phyloP scores from a whole-genome alignment of 2,113 vertebrate species.

The Rhodinocichla rosea region DNA sequence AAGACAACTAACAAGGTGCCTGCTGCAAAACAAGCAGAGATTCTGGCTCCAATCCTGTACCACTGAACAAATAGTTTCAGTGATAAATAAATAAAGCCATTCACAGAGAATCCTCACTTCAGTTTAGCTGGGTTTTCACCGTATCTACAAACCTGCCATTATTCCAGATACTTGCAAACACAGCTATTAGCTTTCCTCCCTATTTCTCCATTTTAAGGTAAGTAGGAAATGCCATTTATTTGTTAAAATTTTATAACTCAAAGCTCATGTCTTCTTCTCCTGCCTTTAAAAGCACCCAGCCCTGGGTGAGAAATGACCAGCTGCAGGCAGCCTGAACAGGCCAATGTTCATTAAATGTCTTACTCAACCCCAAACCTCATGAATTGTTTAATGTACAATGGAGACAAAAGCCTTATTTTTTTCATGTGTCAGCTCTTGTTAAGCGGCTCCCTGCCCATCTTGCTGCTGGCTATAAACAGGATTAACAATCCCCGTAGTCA shows the following conservation, averaged over 20 bases:
- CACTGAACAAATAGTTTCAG: not conserved
- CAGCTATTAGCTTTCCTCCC: slow-evolving; percentile 3
- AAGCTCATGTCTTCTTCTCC: slow-evolving; percentile 4
- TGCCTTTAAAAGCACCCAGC: slow-evolving; percentile 54
- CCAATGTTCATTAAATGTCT: slow-evolving; percentile 76
- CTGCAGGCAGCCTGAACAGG: slow-evolving; percentile 62
- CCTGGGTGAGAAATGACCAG: slow-evolving; percentile 73
- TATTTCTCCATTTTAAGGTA: slow-evolving; percentile 51
- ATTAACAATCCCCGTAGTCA: slow-evolving; percentile 63
- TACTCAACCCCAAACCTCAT: slow-evolving; percentile 75
- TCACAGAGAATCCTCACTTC: not conserved
- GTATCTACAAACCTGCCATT: not conserved
- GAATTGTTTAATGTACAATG: slow-evolving; percentile 77
- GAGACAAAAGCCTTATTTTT: slow-evolving; percentile 77
- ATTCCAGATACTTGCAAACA: slow-evolving; percentile 7
- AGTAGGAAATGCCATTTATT: slow-evolving; percentile 47
- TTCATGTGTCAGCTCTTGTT: slow-evolving; percentile 73
- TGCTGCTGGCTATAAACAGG: slow-evolving; percentile 65
- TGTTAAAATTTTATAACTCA: slow-evolving; percentile 66
- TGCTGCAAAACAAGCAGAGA: slow-evolving; percentile 31
- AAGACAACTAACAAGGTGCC: slow-evolving; percentile 5
- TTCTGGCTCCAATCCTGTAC: not conserved
- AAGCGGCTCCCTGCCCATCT: slow-evolving; percentile 66
- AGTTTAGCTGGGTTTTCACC: not conserved
- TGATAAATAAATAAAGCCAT: slow-evolving; percentile 43